Percentiles rank a stretch among this genome's conserved stretches.
Evolutionary conservation across 2,113 vertebrate genomes (phyloP).

Genomic region (Petrocephalus microphthalmus): DNA sequence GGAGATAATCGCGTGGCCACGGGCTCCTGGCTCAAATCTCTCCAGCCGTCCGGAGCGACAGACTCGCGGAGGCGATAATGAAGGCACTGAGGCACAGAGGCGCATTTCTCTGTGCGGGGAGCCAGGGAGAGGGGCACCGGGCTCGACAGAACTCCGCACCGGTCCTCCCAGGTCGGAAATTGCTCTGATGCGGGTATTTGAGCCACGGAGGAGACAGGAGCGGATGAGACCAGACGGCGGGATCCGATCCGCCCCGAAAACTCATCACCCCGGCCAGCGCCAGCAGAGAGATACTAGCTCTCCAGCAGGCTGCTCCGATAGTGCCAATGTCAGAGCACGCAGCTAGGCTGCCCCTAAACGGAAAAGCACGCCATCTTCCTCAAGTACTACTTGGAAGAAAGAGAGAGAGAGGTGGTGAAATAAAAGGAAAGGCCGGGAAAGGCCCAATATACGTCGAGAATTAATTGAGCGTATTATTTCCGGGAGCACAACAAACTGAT

Average conservation of each 20-base stretch:
- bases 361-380: neutral
- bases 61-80: neutral
- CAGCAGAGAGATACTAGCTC: neutral
- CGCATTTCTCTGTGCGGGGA: neutral
- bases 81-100: neutral
- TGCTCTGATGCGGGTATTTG: neutral
- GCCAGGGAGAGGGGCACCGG: neutral
- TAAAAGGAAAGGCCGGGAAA: neutral
- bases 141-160: neutral
- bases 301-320: neutral
- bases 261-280: neutral
- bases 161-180: neutral
- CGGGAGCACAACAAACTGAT: neutral
- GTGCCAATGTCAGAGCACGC: neutral
- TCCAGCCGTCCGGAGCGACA: neutral
- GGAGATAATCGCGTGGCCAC: neutral
- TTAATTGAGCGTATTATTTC: neutral
- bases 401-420: no score
- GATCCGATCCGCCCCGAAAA: neutral
- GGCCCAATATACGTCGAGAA: neutral
- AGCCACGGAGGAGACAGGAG: neutral
- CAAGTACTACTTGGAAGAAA: neutral
- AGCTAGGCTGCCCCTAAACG: neutral
- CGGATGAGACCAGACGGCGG: neutral
- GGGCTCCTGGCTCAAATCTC: neutral